Evolutionary conservation across 2,888 invertebrate species (phyloP), one percentile per base, ranked within the genome.

Genomic region (Oscheius sp.): DNA sequence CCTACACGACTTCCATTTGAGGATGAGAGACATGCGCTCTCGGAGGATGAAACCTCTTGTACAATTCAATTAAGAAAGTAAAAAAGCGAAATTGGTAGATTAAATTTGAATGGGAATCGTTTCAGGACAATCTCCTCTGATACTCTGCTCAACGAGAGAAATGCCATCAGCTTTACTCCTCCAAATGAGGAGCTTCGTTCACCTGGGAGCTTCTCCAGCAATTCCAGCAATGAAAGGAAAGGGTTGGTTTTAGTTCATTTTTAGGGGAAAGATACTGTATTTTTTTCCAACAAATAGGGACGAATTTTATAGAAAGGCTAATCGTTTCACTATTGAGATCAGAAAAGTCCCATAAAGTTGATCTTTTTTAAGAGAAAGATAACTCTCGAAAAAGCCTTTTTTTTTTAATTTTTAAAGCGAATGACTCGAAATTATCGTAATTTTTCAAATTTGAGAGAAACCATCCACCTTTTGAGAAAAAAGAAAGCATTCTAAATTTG

Each of bases 71-170:
- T 64, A 8, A 64, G 64, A 33, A 64, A 64, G 64, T 64, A 64
- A 17, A 17, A 3, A 5, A 27, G 5, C n/a, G 15, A 37, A 17
- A 37, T 34, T 20, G 8, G 25, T 58, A 29, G 45, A 46, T 64
- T 25, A 33, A n/a, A 5, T 12, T 55, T 29, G 6, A 1, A n/a
- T 29, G n/a, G 8, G 8, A 10, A 25, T 29, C 3, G n/a, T 66
- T 66, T 45, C 46, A 66, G 66, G 45, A 66, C 66, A 12, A 66
- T 66, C 17, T 66, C 66, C n/a, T 66, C 66, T 17, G 66, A 66
- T 27, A 50, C 66, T 25, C 66, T 66, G 6, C 23, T 66, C 42
- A 46, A 55, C 29, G 66, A 66, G n/a, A 33, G 57, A 20, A 50
- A 66, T 39, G 57, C 53, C 33, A 39, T 55, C 23, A 37, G 53